These are phyloP conservation scores for Corythornis vintsioides DNA, from an alignment of 2,113 vertebrate species.

Conservation along the genomic window DNA sequence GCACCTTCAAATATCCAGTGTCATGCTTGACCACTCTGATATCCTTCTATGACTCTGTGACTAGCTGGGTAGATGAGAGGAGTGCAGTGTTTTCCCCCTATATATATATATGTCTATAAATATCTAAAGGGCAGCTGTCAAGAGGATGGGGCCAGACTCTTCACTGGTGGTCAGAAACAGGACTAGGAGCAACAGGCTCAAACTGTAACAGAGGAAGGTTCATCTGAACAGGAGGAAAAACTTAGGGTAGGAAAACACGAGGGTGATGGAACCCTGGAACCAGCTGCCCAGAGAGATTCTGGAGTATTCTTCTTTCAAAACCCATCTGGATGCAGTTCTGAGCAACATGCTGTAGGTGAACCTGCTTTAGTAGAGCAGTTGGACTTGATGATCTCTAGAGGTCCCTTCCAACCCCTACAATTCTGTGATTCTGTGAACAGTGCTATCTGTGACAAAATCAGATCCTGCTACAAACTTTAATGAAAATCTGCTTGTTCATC, in stretches of 20 bases:
- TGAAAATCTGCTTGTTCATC: neutral
- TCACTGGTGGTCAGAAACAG: too few relatives aligned
- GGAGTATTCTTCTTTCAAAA: neutral
- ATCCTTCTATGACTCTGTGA: neutral
- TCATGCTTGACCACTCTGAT: neutral
- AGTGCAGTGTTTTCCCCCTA: too few relatives aligned
- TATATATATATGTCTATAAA: too few relatives aligned
- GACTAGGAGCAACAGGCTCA: too few relatives aligned
- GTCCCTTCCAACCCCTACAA: too few relatives aligned
- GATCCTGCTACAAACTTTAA: neutral
- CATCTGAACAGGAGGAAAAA: too few relatives aligned
- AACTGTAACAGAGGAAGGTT: too few relatives aligned
- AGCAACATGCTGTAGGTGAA: neutral
- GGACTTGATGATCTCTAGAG: neutral
- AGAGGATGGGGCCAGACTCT: too few relatives aligned
- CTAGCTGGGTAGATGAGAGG: neutral
- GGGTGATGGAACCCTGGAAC: too few relatives aligned
- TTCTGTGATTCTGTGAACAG: neutral
- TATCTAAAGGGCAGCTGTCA: too few relatives aligned
- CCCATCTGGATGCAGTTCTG: neutral
- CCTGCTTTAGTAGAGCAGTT: neutral
- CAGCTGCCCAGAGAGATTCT: neutral
- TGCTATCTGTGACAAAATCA: neutral
- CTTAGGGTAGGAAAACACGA: too few relatives aligned
- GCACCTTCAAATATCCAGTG: neutral